phyloP scores from a whole-genome alignment of 2,113 vertebrate species.

The Podarcis cretensis region DNA sequence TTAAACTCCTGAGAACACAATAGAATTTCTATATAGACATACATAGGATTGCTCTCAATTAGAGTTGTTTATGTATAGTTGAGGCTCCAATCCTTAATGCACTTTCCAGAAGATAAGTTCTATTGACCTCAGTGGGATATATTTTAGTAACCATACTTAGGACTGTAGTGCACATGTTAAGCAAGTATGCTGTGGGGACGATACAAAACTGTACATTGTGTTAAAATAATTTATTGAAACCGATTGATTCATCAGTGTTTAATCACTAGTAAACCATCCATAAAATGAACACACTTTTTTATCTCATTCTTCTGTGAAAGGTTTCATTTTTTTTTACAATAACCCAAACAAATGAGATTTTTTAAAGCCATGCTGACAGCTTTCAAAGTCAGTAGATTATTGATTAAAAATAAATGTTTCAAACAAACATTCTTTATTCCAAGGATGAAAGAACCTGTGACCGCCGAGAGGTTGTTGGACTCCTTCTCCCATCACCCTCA shows the following conservation, averaged over 20 bases:
- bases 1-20: neutral
- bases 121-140: neutral
- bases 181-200: neutral
- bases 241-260: neutral
- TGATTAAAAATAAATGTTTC: neutral
- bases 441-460: too few relatives aligned
- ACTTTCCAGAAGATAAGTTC: neutral
- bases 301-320: neutral
- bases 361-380: neutral
- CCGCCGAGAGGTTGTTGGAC: too few relatives aligned
- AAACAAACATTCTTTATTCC: constrained; percentile 6
- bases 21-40: neutral
- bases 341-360: neutral
- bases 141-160: neutral
- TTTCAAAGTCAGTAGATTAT: neutral
- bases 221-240: neutral
- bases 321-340: neutral
- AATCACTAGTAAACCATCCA: neutral
- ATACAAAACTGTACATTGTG: neutral
- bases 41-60: neutral
- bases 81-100: neutral
- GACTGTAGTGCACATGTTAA: neutral
- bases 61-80: neutral
- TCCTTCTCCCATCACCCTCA: too few relatives aligned
- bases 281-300: neutral